Evolutionary conservation across 1,140 invertebrate genomes (phyloP), one percentile per base, ranked within the genome.

Genomic region (Propsilocerus akamusi): DNA sequence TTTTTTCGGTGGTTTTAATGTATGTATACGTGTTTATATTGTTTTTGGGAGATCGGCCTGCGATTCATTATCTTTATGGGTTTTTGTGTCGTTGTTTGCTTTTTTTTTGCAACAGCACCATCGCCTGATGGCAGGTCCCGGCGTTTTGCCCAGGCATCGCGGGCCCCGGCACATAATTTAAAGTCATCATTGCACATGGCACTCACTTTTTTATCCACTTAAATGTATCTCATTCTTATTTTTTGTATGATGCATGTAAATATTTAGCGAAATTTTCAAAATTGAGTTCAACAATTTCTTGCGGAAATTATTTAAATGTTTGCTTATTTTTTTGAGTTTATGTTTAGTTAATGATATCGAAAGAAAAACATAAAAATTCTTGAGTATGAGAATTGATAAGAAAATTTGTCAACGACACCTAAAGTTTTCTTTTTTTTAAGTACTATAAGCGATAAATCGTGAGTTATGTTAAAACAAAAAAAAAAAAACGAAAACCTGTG

Each of bases 11-110:
- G n/a, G n/a, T n/a, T n/a, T n/a, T n/a, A n/a, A n/a, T n/a, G n/a
- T n/a, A n/a, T n/a, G n/a, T n/a, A n/a, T n/a, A n/a, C n/a, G n/a
- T n/a, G n/a, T n/a, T n/a, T n/a, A n/a, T n/a, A n/a, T n/a, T n/a
- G 22, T 41, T 41, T 41, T 17, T 41, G 34, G 34, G 17, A 41
- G 34, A 41, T 41, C 28, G 10, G 28, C 28, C n/a, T n/a, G 28
- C 34, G 34, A 41, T 41, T 41, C 34, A 41, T 41, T 41, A 41
- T 41, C 34, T 41, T 41, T 41, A 41, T 41, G 34, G 34, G 17
- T 17, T 20, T 41, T 20, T 12, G 11, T 3, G 11, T 30, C 14
- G 3, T 30, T 3, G 6, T 30, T 12, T 30, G 14, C 3, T 30
- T 2, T 30, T n/a, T n/a, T n/a, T n/a, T n/a, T n/a, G n/a, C n/a